These are phyloP conservation scores for Stichopus chloronotus DNA, from an alignment of 35 echinoderm and acorn worm genomes.

Conservation along the genomic window DNA sequence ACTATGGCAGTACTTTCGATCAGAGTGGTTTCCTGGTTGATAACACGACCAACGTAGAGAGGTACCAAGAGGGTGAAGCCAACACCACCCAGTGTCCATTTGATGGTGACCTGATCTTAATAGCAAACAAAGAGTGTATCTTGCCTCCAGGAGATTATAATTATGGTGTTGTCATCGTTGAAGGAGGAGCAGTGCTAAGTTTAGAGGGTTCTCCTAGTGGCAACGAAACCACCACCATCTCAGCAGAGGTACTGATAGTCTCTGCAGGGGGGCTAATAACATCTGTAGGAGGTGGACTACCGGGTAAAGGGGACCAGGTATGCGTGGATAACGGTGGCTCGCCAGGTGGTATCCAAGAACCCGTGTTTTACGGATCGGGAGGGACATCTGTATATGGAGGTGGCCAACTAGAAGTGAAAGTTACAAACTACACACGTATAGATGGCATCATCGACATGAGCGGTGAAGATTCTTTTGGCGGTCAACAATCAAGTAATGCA, in stretches of 20 bases:
- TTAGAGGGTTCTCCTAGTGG: conserved; percentile 60
- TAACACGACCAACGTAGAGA: not conserved
- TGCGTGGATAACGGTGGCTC: conserved; percentile 13
- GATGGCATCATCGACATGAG: conserved; percentile 74
- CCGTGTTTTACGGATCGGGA: conserved; percentile 68
- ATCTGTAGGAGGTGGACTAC: conserved; percentile 57
- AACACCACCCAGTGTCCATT: not conserved
- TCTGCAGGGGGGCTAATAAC: conserved; percentile 69
- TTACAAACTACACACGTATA: conserved; percentile 23
- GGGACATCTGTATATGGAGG: conserved; percentile 58
- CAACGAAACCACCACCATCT: conserved; percentile 37
- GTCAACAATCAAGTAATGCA: conserved; percentile 27
- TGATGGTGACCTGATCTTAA: conserved; percentile 31
- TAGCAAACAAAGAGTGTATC: conserved; percentile 54
- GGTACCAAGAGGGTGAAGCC: not conserved
- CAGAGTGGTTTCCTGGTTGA: conserved; percentile 45
- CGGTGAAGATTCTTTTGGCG: conserved; percentile 45
- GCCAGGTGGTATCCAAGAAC: conserved; percentile 66
- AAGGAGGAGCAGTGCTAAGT: conserved; percentile 69
- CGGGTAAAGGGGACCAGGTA: conserved; percentile 29
- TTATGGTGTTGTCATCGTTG: conserved; percentile 55
- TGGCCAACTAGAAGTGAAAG: conserved; percentile 67
- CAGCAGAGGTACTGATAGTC: conserved; percentile 46
- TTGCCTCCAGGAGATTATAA: conserved; percentile 50
- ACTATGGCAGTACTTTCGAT: conserved; percentile 40